A percentile compares a stretch with the other conserved stretches of the same genome.
Conservation (phyloP, 2,888 invertebrate genomes). For the Pterobdella sp. region DNA sequence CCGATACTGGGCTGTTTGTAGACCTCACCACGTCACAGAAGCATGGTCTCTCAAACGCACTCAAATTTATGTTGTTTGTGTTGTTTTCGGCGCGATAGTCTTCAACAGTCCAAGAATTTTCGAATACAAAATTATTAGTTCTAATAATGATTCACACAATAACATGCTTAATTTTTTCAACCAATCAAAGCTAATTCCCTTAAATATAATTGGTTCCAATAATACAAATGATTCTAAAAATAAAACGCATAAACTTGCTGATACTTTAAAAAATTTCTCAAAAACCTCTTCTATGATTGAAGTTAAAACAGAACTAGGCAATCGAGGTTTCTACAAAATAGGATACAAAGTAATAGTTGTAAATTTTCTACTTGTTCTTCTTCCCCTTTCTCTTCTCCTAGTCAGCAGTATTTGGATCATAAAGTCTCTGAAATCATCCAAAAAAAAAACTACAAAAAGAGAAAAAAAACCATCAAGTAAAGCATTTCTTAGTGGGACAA, state of each 20-base stretch:
- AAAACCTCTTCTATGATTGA: neutral
- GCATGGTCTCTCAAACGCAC: conserved; percentile 37
- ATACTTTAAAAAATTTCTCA: too few relatives aligned
- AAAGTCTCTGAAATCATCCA: conserved; percentile 28
- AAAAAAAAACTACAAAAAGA: neutral
- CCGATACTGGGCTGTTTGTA: conserved; percentile 40
- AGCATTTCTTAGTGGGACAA: neutral
- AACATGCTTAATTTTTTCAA: neutral
- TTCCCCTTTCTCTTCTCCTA: conserved; percentile 35
- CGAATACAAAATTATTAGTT: conserved; percentile 35
- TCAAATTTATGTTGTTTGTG: conserved; percentile 33
- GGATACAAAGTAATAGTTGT: conserved; percentile 38
- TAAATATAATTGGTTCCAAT: neutral
- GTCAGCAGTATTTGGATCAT: conserved; percentile 36
- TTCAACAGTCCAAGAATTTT: conserved; percentile 39
- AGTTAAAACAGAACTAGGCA: conserved; percentile 35
- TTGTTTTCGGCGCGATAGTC: conserved; percentile 32
- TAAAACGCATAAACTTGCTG: too few relatives aligned
- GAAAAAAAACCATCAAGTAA: conserved; percentile 12
- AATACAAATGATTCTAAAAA: too few relatives aligned
- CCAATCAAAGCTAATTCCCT: neutral
- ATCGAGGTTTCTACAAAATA: conserved; percentile 33
- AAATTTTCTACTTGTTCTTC: conserved; percentile 36
- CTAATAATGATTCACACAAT: neutral
- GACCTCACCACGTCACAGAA: conserved; percentile 32